Conservation (phyloP, 2,113 vertebrate species). For the Loxodonta africana region DNA sequence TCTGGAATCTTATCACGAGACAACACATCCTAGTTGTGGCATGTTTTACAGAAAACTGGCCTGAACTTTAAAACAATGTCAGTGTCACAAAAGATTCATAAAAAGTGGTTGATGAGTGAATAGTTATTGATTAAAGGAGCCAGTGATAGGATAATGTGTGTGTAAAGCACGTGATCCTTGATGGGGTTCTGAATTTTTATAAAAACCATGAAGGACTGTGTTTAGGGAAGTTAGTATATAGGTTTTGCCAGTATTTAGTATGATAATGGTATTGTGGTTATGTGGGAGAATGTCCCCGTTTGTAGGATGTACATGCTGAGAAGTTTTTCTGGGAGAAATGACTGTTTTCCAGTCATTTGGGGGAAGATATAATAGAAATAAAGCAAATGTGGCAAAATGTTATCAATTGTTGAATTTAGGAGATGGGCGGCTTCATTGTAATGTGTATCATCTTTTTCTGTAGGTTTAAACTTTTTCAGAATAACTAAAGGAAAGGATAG, state of each 20-base stretch:
- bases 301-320: not conserved
- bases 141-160: not conserved
- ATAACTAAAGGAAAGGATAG: not conserved
- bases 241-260: not conserved
- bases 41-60: not conserved
- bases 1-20: not conserved
- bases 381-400: not conserved
- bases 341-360: not conserved
- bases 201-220: not conserved
- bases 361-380: not conserved
- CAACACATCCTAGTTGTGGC: not conserved
- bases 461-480: not conserved
- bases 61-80: not conserved
- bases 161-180: not conserved
- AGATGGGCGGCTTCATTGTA: not conserved
- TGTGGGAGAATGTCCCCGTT: not conserved
- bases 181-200: not conserved
- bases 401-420: not conserved
- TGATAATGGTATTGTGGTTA: not conserved
- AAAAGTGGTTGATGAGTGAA: not conserved
- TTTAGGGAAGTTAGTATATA: conserved; percentile 9
- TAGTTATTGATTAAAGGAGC: not conserved
- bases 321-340: not conserved
- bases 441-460: not conserved
- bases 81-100: not conserved